Evolutionary conservation across 2,888 invertebrate genomes (phyloP), one percentile per base, ranked within the genome.

Genomic region (Pristionchus japonicus): DNA sequence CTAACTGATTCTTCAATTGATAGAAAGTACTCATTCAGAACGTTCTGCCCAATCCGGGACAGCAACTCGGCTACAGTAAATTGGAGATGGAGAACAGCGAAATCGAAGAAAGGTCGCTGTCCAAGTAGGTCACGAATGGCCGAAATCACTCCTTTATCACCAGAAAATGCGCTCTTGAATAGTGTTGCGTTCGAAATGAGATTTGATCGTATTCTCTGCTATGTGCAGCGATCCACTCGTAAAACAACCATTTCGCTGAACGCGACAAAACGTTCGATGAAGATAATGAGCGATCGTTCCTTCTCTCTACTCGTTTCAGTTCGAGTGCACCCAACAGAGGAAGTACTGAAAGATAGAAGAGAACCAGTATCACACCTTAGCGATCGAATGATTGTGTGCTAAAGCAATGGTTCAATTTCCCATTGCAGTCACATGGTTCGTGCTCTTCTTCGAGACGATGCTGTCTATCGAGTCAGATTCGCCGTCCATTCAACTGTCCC

Each of bases 61-160:
- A 27, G 52, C 82, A 74, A 40, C 82, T 92, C 52, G 91, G 91
- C 6, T 92, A 88, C 84, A 91, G 91, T 43, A 92, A 92, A 77
- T 84, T 92, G 52, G 92, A 92, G 88, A 90, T 92, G 91, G 92
- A 92, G 40, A 92, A 92, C 64, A 90, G 90, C 3, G 92, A 92
- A 61, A 74, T 91, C 27, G 92, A 91, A 31, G 91, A 92, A 47
- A 77, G 91, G 27, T 88, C 47, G 31, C 86, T 87, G n/a, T 87
- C 87, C 74, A 87, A 87, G 87, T 87, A 52, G 43, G 52, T 64
- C 34, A 20, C 1, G 37, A n/a, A 61, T 49, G 40, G n/a, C 34
- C 40, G n/a, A n/a, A 40, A 31, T 31, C 23, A 20, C 31, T 15
- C 82, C 15, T 49, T 34, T 34, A 34, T 7, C 27, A 67, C 13